Conservation (phyloP, 2,113 vertebrate species). For the Ptilonorhynchus violaceus region DNA sequence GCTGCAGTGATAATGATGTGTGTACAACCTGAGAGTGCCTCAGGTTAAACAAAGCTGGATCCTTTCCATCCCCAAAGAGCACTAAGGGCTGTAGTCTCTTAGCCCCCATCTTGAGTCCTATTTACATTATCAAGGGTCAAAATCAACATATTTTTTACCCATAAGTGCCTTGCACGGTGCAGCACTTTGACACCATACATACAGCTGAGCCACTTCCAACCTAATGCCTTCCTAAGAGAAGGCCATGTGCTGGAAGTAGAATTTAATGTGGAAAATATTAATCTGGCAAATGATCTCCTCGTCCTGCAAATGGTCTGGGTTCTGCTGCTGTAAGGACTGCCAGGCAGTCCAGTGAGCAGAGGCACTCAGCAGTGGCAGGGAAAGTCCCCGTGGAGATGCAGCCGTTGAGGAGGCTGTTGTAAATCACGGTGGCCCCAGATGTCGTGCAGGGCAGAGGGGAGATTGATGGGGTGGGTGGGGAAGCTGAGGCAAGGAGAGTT, state of each 20-base stretch:
- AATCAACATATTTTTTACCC: background rate
- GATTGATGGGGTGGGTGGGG: constrained; percentile 60
- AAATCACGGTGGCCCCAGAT: background rate
- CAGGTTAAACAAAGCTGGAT: background rate
- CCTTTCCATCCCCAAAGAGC: background rate
- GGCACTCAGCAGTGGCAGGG: background rate
- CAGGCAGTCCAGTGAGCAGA: background rate
- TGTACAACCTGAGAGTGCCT: background rate
- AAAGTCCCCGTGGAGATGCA: background rate
- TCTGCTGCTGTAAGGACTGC: background rate
- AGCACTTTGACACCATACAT: background rate
- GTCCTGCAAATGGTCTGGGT: background rate
- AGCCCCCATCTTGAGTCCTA: background rate
- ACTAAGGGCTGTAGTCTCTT: background rate
- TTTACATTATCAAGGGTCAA: background rate
- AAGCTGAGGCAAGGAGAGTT: constrained; percentile 36
- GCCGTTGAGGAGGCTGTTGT: background rate
- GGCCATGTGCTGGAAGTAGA: background rate
- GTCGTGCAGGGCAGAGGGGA: background rate
- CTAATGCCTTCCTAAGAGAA: background rate
- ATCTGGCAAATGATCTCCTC: background rate
- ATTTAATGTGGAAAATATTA: background rate
- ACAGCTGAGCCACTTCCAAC: background rate
- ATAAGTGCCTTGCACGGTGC: background rate
- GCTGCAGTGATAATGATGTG: background rate